Evolutionary conservation across 2,797 vertebrate species (phyloP), one percentile per base, ranked within the genome.

Genomic region (Squalus acanthias): DNA sequence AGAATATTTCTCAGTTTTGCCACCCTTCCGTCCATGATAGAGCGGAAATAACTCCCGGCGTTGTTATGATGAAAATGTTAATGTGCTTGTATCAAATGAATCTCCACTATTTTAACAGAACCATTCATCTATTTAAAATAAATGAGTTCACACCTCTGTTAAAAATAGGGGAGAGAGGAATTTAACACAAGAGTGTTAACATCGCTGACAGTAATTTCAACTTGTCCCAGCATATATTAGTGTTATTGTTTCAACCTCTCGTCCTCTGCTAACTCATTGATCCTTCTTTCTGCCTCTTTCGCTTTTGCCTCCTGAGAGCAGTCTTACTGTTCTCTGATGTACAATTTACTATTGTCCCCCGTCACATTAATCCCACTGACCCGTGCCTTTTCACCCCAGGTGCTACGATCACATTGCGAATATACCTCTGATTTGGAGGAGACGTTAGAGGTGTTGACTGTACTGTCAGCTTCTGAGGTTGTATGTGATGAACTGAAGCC

Each of bases 51-150:
- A 69, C 63, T 67, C 91, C 13, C 3, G 8, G 63, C 67, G n/a
- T 17, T 92, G 89, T 93, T 93, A 93, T 93, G 91, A 69, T 46
- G 91, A 67, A 46, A 67, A 93, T 93, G 91, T 46, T 93, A 67
- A 69, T 93, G 24, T 22, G n/a, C 91, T 93, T 93, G 91, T 67
- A 67, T 93, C 91, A 69, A 93, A 93, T 93, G 12, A 63, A 69
- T 67, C 91, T 46, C 20, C 91, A 93, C 63, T 67, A 93, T 24
- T 93, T 93, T 93, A 93, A 67, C 69, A 67, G 63, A 93, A 46
- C 91, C 33, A 67, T 93, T 93, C 63, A 69, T 20, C 63, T 69
- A 69, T 67, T 93, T 93, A 29, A 67, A 93, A 93, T 65, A 93
- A 93, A 39, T 93, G 65, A 93, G 65, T 67, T 93, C 39, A 69